These are phyloP conservation scores for Microcebus murinus DNA, from an alignment of 2,113 vertebrate genomes.

Conservation along the genomic window DNA sequence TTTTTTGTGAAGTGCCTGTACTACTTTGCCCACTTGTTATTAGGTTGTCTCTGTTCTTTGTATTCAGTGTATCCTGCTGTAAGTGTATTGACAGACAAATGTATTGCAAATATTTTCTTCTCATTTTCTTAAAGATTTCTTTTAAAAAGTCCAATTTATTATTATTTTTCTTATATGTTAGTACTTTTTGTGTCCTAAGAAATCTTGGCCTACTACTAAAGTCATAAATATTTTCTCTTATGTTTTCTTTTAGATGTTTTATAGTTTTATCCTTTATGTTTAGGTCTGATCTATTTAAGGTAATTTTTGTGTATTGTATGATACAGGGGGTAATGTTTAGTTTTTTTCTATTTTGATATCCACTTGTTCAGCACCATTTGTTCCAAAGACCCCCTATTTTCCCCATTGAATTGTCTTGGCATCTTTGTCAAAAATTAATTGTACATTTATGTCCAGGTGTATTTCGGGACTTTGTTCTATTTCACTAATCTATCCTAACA, in stretches of 20 bases:
- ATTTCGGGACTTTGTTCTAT: background rate
- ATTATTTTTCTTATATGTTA: background rate
- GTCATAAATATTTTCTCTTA: background rate
- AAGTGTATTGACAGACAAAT: background rate
- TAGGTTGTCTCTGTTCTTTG: background rate
- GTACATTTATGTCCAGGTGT: fast-evolving
- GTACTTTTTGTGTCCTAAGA: background rate
- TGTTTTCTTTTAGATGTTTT: background rate
- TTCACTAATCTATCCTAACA: background rate
- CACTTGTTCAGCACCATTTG: background rate
- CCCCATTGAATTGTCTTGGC: fast-evolving
- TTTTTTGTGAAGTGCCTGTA: background rate
- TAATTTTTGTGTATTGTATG: background rate
- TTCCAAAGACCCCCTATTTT: background rate
- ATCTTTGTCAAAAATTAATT: background rate
- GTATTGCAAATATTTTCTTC: background rate
- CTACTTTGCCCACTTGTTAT: background rate
- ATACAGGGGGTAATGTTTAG: background rate
- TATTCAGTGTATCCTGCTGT: background rate
- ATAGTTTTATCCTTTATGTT: background rate
- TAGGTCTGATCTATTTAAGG: background rate
- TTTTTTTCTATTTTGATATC: no score
- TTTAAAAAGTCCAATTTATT: background rate
- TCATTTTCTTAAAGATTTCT: background rate
- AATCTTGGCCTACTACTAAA: background rate